Evolutionary conservation across 2,113 vertebrate genomes (phyloP).

Genomic region (Larimichthys crocea): DNA sequence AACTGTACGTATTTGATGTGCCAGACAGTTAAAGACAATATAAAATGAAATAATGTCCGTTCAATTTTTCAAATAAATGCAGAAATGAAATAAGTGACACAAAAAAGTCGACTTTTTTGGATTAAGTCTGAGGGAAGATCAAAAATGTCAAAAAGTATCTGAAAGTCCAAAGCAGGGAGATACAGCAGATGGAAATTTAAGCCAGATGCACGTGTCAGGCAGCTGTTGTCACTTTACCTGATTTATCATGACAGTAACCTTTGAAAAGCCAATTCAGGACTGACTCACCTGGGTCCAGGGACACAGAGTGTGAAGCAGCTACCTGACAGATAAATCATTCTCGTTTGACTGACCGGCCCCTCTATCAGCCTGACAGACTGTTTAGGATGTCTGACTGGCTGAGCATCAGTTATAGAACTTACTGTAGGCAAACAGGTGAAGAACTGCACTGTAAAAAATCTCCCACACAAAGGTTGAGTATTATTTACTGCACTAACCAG

Average conservation of each 20-base stretch:
- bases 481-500: neutral
- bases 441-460: neutral
- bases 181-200: slow-evolving; percentile 23
- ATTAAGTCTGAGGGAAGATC: neutral
- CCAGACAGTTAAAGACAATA: too few relatives aligned
- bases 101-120: neutral
- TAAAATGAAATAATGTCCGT: too few relatives aligned
- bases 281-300: slow-evolving; percentile 35
- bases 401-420: neutral
- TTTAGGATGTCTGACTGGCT: slow-evolving; percentile 15
- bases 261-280: slow-evolving; percentile 39
- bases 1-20: too few relatives aligned
- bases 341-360: slow-evolving; percentile 12
- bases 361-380: slow-evolving; percentile 21
- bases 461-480: neutral
- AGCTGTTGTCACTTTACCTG: slow-evolving; percentile 17
- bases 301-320: slow-evolving; percentile 9
- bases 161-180: neutral
- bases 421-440: neutral
- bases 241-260: slow-evolving; percentile 52
- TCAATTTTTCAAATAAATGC: neutral
- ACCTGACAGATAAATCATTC: slow-evolving; percentile 40
- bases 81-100: neutral
- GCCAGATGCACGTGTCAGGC: neutral
- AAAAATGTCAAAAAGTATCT: neutral